Evolutionary conservation across 2,113 vertebrate genomes (phyloP).

Genomic region (Salvator merianae): DNA sequence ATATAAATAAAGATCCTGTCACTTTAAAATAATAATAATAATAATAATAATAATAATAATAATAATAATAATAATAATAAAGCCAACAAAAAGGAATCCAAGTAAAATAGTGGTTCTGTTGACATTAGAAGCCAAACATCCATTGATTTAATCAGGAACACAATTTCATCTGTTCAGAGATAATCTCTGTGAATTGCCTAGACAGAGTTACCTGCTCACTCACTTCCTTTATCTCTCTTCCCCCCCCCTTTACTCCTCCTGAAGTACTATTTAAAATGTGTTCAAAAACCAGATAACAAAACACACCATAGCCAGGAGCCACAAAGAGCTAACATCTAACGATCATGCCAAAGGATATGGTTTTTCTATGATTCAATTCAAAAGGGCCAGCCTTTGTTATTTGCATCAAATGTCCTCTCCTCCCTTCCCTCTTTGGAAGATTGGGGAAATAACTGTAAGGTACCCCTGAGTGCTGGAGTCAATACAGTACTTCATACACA

Average conservation of each 20-base stretch:
- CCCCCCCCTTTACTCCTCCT: background rate
- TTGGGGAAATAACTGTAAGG: constrained; percentile 3
- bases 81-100: background rate
- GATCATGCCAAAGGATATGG: background rate
- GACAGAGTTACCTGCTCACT: constrained; percentile 2
- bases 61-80: no score
- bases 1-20: constrained; percentile 28
- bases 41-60: no score
- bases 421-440: background rate
- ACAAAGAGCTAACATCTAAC: background rate
- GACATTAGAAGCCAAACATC: background rate
- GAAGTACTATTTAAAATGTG: constrained; percentile 17
- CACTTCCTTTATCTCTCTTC: constrained; percentile 16
- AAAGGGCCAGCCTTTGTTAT: background rate
- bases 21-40: constrained; percentile 29
- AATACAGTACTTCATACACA: constrained; percentile 19
- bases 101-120: constrained; percentile 2
- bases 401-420: background rate
- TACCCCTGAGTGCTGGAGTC: constrained; percentile 33
- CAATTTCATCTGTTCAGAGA: background rate
- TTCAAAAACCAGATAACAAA: constrained; percentile 30
- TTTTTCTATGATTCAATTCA: background rate
- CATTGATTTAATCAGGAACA: constrained; percentile 7
- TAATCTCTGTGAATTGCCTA: constrained; percentile 28
- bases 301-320: background rate